Percentiles rank a stretch among this genome's conserved stretches.
Conservation (phyloP, 2,888 invertebrate genomes). For the Nephrotoma appendiculata region DNA sequence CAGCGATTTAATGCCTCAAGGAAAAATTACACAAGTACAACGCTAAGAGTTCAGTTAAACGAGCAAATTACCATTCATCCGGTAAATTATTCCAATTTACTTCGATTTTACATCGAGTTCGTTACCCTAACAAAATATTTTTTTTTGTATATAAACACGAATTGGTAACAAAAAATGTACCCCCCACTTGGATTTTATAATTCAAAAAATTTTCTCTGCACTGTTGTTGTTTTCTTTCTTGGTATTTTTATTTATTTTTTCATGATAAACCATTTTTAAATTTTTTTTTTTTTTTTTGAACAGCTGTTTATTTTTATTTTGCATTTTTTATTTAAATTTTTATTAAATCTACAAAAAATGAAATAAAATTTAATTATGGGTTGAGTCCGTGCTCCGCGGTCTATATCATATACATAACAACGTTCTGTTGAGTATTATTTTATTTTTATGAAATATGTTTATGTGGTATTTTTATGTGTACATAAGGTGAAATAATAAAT, state of each 20-base stretch:
- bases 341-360: not conserved
- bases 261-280: not conserved
- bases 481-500: not conserved
- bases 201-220: not conserved
- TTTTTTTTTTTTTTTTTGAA: not conserved
- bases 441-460: not conserved
- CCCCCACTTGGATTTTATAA: not conserved
- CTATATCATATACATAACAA: not conserved
- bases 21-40: too few species aligned
- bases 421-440: not conserved
- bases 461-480: not conserved
- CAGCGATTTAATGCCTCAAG: too few species aligned
- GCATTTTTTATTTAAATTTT: not conserved
- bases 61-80: too few species aligned
- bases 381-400: not conserved
- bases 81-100: too few species aligned
- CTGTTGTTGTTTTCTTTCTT: not conserved
- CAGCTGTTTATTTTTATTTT: not conserved
- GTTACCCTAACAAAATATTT: not conserved
- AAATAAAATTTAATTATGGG: not conserved
- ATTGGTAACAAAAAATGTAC: not conserved
- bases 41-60: too few species aligned
- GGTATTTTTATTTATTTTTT: not conserved
- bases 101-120: not conserved
- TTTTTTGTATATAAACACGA: not conserved